These are phyloP conservation scores for Tetraneura akinire DNA, from an alignment of 1,140 invertebrate species.

Conservation along the genomic window DNA sequence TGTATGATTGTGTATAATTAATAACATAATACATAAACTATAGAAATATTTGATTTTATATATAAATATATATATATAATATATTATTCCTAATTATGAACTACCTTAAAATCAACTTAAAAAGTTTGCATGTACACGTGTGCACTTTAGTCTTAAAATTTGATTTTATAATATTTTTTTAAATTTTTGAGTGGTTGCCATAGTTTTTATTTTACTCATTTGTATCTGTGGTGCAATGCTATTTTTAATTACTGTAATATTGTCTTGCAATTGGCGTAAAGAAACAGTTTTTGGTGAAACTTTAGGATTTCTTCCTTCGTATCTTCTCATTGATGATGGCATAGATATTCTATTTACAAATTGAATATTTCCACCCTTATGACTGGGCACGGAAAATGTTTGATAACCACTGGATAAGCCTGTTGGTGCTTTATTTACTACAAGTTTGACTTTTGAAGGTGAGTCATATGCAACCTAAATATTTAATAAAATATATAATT, in stretches of 20 bases:
- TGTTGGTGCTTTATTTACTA: constrained; percentile 43
- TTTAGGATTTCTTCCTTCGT: neutral
- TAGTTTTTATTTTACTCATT: constrained; percentile 43
- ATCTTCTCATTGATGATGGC: neutral
- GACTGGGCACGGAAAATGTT: constrained; percentile 46
- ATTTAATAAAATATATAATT: too few species aligned
- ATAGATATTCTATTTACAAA: constrained; percentile 35
- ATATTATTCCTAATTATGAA: neutral
- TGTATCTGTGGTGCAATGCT: constrained; percentile 5
- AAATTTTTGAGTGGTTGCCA: constrained; percentile 47
- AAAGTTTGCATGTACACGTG: neutral
- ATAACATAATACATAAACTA: constrained; percentile 9
- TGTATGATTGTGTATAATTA: constrained; percentile 13
- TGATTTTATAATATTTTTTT: constrained; percentile 41
- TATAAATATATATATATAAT: constrained; percentile 17
- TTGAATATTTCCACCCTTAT: constrained; percentile 31
- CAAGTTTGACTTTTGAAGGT: constrained; percentile 39
- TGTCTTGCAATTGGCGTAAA: constrained; percentile 30
- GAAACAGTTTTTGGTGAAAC: constrained; percentile 40
- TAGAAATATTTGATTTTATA: neutral
- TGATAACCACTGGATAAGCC: constrained; percentile 36
- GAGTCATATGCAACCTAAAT: constrained; percentile 42
- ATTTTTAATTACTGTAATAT: constrained; percentile 16
- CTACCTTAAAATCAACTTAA: neutral
- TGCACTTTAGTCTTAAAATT: constrained; percentile 11